Evolutionary conservation across 2,888 invertebrate species (phyloP), one percentile per base, ranked within the genome.

Genomic region (Caenorhabditis macrosperma): DNA sequence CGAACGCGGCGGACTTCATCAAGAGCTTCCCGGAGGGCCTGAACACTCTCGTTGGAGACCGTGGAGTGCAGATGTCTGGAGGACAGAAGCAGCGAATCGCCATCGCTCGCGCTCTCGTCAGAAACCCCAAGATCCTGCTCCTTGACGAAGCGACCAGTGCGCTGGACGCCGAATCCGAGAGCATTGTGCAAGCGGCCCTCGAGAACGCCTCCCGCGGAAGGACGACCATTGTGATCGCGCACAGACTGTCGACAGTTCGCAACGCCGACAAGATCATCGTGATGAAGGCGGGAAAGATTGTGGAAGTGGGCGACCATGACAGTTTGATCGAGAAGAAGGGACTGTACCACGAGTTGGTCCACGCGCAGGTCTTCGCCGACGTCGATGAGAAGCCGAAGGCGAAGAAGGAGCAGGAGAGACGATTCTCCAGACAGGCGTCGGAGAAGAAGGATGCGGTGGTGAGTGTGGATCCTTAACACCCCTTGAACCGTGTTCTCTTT

Each of bases 281-380:
- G 6, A 90, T 93, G 84, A 90, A 91, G 74, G 81, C 83, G 9
- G 91, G 92, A 57, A 15, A 88, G 20, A 90, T 85, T 7, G 60
- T 76, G 48, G 85, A 85, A 72, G 52, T 79, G 75, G 95, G 95
- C 76, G 94, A 93, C 0, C 95, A 95, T 90, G 88, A 92, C 0
- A 93, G 94, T 85, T 93, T 95, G 0, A 91, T 94, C 66, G 91
- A 92, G 10, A 20, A 59, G 24, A 82, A 91, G 66, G 94, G 94
- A 20, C 92, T 94, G 1, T 95, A 95, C 88, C 93, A 94, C 83
- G 92, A 92, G 54, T 91, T 94, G 12, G 87, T 88, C n/a, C 85
- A 85, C 24, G 84, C 86, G 9, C 88, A 88, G 71, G 84, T 86
- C 2, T 88, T 88, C 38, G 85, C 85, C 12, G 86, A 87, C 74